Evolutionary conservation across 1,140 invertebrate species (phyloP), one percentile per base, ranked within the genome.

Genomic region (Drosophila subobscura): DNA sequence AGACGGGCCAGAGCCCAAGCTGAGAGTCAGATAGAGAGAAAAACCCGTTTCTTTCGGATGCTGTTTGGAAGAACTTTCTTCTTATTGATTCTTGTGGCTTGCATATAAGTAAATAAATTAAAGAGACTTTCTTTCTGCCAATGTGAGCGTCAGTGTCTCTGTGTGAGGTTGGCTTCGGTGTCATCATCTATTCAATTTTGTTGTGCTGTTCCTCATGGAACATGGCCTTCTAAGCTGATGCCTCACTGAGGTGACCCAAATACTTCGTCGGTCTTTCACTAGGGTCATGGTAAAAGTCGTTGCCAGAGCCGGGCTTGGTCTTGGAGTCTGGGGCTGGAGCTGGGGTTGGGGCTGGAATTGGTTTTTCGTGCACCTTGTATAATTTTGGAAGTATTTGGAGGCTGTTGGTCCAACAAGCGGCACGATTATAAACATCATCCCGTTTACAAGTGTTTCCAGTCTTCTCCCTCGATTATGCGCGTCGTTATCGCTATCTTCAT

Each of bases 31-130:
- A 54, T 7, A 20, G 16, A 50, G 41, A 50, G 71, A 65, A 42
- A 74, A 74, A 71, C 65, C 47, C 25, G 71, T 74, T 74, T 74
- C 47, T 22, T 41, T 3, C 68, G 80, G 80, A 85, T 84, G 80
- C 80, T 86, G 80, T 64, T 23, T 63, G 67, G 57, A 25, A 79
- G 81, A 85, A 85, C 81, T 85, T 85, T 85, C 81, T 81, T 80
- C 65, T 74, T 81, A 81, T 81, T 81, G 81, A 85, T 85, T 85
- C 81, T 86, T 74, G 77, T 74, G 77, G 73, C 64, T 63, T 76
- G 77, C 77, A 86, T 85, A 81, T 77, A 85, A 85, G 88, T 83
- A 86, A 68, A 86, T 79, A 88, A 86, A 86, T 88, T 86, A 88
- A 84, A 76, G 72, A 68, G 78, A 86, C 83, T 88, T 86, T 86